Evolutionary conservation across 2,113 vertebrate genomes (phyloP), one percentile per base, ranked within the genome.

Genomic region (Machaerirhynchus nigripectus): DNA sequence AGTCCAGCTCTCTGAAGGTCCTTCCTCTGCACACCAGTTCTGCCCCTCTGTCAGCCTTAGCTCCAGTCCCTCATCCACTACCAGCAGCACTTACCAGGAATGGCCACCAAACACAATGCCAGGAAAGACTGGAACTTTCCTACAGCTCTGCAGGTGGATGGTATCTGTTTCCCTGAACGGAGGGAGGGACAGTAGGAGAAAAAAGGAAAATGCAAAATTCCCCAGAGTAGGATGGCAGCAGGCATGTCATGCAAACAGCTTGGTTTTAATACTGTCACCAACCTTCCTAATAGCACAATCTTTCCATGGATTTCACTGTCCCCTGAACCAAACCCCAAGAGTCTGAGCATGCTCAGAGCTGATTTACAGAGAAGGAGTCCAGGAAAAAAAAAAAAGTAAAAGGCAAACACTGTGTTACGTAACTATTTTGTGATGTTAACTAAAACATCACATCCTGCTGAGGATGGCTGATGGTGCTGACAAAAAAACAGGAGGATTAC

Each of bases 51-150:
- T 18, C 63, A 56, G n/a, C 28, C 33, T 64, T 20, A 30, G 20
- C 28, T 50, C 14, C 0, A 0, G 27, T 67, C 5, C 46, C 73
- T 78, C 0, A 2, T 13, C 65, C 59, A 44, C 27, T 19, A 24
- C 3, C 31, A 56, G 35, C 55, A 75, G 20, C 2, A 0, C 49
- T 16, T 16, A 30, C 7, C 15, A n/a, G 31, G 61, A 81, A 33
- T 6, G 24, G 11, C 15, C 35, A 50, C 44, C 49, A 59, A 65
- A 24, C 37, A 64, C 33, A 47, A 10, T 4, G 33, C 37, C 17
- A 21, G 2, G 6, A 49, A 49, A 14, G 47, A 20, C 49, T 44
- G 26, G n/a, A 40, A 17, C 28, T 28, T 53, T 40, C 39, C 57
- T 53, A 20, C 59, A 84, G 53, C 30, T 71, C n/a, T 53, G 57